Base-by-base conservation (phyloP, 2,888 invertebrate species). In the Eledone cirrhosa region DNA sequence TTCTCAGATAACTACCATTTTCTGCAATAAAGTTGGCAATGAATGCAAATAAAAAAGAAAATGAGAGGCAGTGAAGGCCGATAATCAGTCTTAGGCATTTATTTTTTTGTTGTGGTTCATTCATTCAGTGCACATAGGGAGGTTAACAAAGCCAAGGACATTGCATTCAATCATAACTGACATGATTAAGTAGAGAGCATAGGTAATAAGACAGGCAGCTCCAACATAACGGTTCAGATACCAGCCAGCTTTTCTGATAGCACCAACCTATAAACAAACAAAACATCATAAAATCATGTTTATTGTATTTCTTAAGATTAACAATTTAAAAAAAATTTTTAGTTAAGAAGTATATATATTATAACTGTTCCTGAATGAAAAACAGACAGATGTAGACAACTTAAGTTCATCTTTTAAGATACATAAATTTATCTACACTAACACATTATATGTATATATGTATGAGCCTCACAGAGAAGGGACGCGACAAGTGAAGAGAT, bases 161-260 rank as follows among this genome's bases (percentile, higher is more conserved):
- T 91, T 91, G 81, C 90, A 90, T 80, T 91, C 91, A 48, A 90
- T 88, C 83, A 90, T 85, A 67, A 87, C 83, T 65, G 90, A 89
- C 78, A 91, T 85, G 27, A 88, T 67, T 33, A 91, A 81, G 81
- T 90, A 91, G 14, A 90, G 79, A 31, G 83, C 87, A 82, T 91
- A 91, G 47, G 88, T 85, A 31, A 82, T 41, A 47, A 91, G 80
- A 74, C 89, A 88, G n/a, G 88, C 80, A 22, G 86, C 76, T 0
- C 90, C 90, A 0, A 90, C 84, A 69, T 82, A 83, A 47, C 81
- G 82, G 78, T 87, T 88, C 47, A 90, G 82, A 72, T 85, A 81
- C 90, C 90, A 90, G 14, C 87, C 85, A 67, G 85, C 84, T 74
- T 85, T 83, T 80, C 88, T 87, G 19, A 90, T 85, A n/a, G 87